Evolutionary conservation across 2,113 vertebrate species (phyloP).

Genomic region (Pardalotus punctatus): DNA sequence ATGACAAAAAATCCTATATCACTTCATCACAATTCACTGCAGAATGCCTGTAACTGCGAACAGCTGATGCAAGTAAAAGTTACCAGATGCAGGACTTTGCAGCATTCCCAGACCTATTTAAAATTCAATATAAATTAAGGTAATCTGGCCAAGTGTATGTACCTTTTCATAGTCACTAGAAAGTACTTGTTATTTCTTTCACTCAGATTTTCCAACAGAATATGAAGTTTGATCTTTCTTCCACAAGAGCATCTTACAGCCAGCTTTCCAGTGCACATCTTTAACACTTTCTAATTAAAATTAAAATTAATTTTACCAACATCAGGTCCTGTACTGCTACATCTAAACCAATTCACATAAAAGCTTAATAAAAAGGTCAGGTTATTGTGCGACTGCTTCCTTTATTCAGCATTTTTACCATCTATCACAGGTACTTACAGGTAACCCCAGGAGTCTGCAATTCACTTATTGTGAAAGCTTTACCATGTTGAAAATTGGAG

Average conservation of each 20-base stretch:
- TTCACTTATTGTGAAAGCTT: neutral
- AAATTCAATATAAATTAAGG: constrained; percentile 54
- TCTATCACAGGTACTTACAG: neutral
- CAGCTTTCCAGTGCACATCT: neutral
- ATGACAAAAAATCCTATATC: neutral
- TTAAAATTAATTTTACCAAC: neutral
- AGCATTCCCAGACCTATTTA: constrained; percentile 13
- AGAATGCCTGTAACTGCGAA: neutral
- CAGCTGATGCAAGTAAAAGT: constrained; percentile 11
- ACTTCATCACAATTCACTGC: constrained; percentile 12
- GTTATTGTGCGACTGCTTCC: neutral
- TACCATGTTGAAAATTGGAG: neutral
- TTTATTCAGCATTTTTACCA: neutral
- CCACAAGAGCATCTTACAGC: neutral
- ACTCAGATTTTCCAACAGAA: neutral
- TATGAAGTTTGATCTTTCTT: neutral
- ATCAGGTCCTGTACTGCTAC: neutral
- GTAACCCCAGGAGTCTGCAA: neutral
- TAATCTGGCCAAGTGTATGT: neutral
- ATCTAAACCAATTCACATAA: neutral
- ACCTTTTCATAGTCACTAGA: neutral
- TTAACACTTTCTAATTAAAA: neutral
- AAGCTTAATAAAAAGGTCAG: neutral
- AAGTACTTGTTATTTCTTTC: constrained; percentile 5
- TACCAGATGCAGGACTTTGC: neutral